Percentiles rank a stretch among this genome's conserved stretches.
Conservation (phyloP, 2,113 vertebrate genomes). For the Aptenodytes forsteri region DNA sequence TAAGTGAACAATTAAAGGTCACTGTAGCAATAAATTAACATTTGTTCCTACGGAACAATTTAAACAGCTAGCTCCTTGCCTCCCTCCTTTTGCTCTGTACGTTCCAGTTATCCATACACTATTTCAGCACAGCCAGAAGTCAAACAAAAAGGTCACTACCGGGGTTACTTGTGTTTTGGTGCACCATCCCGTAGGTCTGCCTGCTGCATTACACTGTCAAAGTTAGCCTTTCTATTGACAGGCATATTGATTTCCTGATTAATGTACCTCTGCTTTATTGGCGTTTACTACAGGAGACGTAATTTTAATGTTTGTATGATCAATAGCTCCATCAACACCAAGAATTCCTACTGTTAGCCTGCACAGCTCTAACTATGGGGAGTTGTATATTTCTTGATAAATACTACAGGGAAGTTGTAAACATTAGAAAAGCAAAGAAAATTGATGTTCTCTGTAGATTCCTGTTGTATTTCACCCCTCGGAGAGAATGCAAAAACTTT, state of each 20-base stretch:
- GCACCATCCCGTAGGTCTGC: constrained; percentile 47
- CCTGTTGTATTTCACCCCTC: constrained; percentile 46
- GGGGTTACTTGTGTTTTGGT: constrained; percentile 56
- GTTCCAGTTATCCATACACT: background rate
- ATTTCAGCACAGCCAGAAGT: constrained; percentile 32
- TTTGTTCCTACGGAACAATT: background rate
- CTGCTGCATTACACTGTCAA: constrained; percentile 78
- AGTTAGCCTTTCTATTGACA: constrained; percentile 78
- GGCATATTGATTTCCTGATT: constrained; percentile 88
- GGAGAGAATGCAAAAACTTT: constrained; percentile 34
- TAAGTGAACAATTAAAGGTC: constrained; percentile 4
- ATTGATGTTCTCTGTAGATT: constrained; percentile 45
- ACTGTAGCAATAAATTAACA: background rate
- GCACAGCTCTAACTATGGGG: constrained; percentile 55
- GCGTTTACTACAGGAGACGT: constrained; percentile 82
- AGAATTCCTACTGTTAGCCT: constrained; percentile 81
- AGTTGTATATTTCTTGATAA: constrained; percentile 67
- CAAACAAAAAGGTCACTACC: constrained; percentile 45
- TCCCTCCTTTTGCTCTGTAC: background rate
- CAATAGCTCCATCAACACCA: constrained; percentile 86
- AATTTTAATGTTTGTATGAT: constrained; percentile 90
- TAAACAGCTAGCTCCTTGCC: background rate
- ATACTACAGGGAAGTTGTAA: constrained; percentile 55
- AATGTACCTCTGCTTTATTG: constrained; percentile 86
- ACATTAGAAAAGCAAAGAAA: constrained; percentile 68